Base-by-base conservation (phyloP, 2,113 vertebrate genomes). In the Phylloscopus whistleri region DNA sequence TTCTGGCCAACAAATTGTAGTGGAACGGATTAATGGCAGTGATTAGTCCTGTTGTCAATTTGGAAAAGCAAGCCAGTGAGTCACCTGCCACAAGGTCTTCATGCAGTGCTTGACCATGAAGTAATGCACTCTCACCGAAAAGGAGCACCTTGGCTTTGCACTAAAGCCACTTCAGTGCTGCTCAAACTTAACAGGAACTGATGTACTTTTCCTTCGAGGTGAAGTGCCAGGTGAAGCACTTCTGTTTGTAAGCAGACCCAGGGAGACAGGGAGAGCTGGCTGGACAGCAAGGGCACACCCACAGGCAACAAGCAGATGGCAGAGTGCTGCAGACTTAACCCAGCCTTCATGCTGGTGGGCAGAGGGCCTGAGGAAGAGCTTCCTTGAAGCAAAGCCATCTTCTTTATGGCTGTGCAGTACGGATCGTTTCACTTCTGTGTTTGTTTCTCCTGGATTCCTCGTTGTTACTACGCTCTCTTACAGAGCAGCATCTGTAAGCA, bases 351-450 rank as follows among this genome's bases (percentile, higher is more conserved):
- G 48, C 73, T 82, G 33, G 9, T 35, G 21, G 26, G 30, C 20
- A 90, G 49, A 73, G 20, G 24, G 9, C 16, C 81, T 83, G 66
- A 55, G 64, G 43, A 87, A 63, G 37, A 82, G 43, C 20, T 68
- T 82, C 7, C 48, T 30, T 6, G 13, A 46, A 9, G n/a, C 53
- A 51, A 79, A 73, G 13, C 16, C 31, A 33, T 33, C 10, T 8
- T 39, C 41, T 93, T 78, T 20, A 22, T 14, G 31, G 41, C n/a
- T 44, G 0, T 26, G 31, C 16, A 13, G 24, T 26, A 5, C 0
- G 2, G 20, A 24, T 64, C 48, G 44, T 87, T 88, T 62, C 8
- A 16, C 3, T 72, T 58, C 58, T 44, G 8, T 28, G 20, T 93
- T 76, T 69, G 35, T 7, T 69, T 43, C 48, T 53, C n/a, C 58